These are phyloP conservation scores for Drosophila nigromelanica DNA, from an alignment of 1,140 invertebrate species.

Conservation along the genomic window DNA sequence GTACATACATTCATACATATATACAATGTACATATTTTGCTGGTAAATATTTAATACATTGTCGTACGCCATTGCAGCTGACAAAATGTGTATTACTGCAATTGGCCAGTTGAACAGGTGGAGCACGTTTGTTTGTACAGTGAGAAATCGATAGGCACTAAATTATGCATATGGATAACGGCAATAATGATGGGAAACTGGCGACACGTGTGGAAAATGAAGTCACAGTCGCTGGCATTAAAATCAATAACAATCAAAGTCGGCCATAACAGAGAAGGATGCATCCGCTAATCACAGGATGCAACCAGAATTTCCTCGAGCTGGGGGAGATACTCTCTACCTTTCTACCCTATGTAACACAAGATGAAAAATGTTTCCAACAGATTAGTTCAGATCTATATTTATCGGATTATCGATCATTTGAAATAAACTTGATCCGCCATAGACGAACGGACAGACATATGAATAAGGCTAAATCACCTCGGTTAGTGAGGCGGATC, in stretches of 20 bases:
- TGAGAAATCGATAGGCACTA: conserved; percentile 61
- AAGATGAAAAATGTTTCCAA: no score
- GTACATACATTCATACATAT: neutral
- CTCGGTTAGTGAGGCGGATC: no score
- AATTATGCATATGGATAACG: conserved; percentile 51
- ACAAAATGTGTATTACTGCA: conserved; percentile 48
- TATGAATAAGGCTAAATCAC: no score
- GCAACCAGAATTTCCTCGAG: no score
- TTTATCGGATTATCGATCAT: conserved; percentile 52
- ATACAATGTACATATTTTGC: conserved; percentile 23
- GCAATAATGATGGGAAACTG: conserved; percentile 48
- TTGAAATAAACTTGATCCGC: no score
- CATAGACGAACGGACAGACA: no score
- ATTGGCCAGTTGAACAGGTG: conserved; percentile 40
- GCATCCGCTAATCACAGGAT: neutral
- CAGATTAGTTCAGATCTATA: no score
- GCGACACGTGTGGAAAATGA: conserved; percentile 25
- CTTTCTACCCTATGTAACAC: no score
- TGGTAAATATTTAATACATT: conserved; percentile 55
- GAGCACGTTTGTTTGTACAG: neutral
- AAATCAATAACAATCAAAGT: conserved; percentile 43
- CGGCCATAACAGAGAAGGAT: no score
- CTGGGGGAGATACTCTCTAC: no score
- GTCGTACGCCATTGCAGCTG: conserved; percentile 50
- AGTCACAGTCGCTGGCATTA: conserved; percentile 20